These are phyloP conservation scores for Apamea anceps DNA, from an alignment of 2,888 invertebrate genomes.

Conservation along the genomic window DNA sequence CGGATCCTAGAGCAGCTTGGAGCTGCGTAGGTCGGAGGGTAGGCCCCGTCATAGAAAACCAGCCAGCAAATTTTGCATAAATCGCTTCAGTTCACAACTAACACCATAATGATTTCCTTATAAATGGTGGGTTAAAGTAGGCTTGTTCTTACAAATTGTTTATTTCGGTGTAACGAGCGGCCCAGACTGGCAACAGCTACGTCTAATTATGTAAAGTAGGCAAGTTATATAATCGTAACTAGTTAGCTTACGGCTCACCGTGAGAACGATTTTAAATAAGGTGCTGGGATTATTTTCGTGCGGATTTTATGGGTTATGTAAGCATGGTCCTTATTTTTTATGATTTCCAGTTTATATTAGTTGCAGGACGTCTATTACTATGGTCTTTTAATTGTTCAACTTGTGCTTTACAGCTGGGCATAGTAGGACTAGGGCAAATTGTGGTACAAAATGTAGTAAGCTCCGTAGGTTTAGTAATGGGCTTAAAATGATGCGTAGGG, in stretches of 20 bases:
- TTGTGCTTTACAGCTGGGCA: neutral
- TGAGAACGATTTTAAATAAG: conserved; percentile 58
- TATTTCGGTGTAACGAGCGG: conserved; percentile 70
- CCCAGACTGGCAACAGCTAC: conserved; percentile 61
- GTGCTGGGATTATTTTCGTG: conserved; percentile 50
- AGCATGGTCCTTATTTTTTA: conserved; percentile 24
- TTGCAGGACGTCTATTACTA: conserved; percentile 6
- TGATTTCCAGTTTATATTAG: neutral
- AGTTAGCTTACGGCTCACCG: conserved; percentile 57
- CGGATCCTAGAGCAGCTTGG: neutral
- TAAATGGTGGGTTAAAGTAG: conserved; percentile 69
- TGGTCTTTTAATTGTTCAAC: conserved; percentile 4
- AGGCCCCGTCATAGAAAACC: neutral
- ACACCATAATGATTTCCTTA: conserved; percentile 65
- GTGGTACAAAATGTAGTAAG: neutral
- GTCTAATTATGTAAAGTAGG: conserved; percentile 70
- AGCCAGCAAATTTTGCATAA: neutral
- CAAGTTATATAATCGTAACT: conserved; percentile 63
- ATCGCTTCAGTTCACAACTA: conserved; percentile 45
- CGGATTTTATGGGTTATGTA: conserved; percentile 41
- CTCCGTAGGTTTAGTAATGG: neutral
- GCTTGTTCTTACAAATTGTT: conserved; percentile 72
- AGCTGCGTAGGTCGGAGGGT: neutral
- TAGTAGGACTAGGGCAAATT: neutral
- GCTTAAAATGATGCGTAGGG: no score